phyloP scores from a whole-genome alignment of 2,113 vertebrate genomes.

The Thamnophis sirtalis region DNA sequence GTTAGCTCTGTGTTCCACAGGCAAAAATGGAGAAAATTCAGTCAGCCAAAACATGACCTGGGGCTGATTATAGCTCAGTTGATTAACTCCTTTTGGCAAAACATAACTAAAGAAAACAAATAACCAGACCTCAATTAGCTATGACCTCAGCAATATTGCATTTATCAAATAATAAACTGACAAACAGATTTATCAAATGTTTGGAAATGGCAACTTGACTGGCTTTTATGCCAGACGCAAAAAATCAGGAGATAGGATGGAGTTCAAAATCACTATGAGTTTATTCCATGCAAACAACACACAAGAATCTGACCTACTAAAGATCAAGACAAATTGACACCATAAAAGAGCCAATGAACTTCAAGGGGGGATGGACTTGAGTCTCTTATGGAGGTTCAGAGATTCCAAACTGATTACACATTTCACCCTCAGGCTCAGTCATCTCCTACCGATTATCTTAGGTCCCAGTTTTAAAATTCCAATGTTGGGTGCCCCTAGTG shows the following conservation, averaged over 20 bases:
- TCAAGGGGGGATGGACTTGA: neutral
- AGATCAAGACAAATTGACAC: neutral
- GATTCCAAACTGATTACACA: too few relatives aligned
- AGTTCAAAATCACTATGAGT: neutral
- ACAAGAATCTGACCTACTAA: neutral
- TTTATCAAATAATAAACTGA: neutral
- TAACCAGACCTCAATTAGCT: neutral
- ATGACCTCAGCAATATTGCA: neutral
- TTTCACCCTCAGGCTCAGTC: neutral
- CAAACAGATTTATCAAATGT: neutral
- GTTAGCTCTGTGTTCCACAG: neutral
- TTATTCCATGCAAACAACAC: neutral
- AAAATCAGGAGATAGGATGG: neutral
- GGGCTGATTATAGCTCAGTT: neutral
- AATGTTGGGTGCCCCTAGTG: neutral
- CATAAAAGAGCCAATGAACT: neutral
- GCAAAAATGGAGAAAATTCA: neutral
- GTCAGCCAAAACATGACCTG: neutral
- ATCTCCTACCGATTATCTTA: neutral
- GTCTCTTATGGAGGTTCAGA: neutral
- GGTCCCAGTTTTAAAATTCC: neutral
- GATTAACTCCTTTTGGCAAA: neutral
- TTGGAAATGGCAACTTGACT: neutral
- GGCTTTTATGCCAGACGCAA: neutral
- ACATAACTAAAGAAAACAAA: neutral